phyloP scores from a whole-genome alignment of 2,113 vertebrate genomes.

The Solenodon paradoxus region DNA sequence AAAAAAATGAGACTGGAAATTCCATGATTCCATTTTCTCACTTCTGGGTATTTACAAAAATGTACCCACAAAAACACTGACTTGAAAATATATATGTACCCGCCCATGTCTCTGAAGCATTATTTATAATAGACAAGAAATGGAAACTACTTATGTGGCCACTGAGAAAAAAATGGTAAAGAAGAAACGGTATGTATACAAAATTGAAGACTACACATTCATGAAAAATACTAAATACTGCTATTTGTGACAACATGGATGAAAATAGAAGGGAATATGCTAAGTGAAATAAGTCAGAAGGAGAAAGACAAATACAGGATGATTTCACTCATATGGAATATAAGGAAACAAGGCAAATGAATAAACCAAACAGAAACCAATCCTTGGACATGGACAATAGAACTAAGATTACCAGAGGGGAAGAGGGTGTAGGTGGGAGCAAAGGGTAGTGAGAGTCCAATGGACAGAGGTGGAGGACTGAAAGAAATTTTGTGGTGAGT shows the following conservation, averaged over 20 bases:
- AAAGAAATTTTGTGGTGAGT: too few species aligned
- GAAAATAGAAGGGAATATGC: background rate
- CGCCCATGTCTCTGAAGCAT: background rate
- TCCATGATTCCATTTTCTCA: background rate
- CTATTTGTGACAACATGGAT: background rate
- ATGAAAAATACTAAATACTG: background rate
- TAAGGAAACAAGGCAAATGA: too few species aligned
- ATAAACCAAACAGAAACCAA: too few species aligned
- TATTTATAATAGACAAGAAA: background rate
- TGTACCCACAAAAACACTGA: background rate
- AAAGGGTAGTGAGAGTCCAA: too few species aligned
- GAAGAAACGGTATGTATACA: background rate
- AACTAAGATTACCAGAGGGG: too few species aligned
- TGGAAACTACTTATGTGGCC: background rate
- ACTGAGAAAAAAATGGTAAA: background rate
- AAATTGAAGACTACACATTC: background rate
- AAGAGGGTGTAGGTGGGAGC: too few species aligned
- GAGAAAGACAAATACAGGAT: background rate
- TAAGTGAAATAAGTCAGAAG: background rate
- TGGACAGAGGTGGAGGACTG: too few species aligned
- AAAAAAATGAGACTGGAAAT: background rate
- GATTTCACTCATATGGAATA: too few species aligned
- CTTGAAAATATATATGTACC: background rate
- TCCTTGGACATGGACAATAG: too few species aligned
- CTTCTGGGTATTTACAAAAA: background rate